Conservation (phyloP, 2,113 vertebrate genomes). For the Cyprinodon brontotheroides region DNA sequence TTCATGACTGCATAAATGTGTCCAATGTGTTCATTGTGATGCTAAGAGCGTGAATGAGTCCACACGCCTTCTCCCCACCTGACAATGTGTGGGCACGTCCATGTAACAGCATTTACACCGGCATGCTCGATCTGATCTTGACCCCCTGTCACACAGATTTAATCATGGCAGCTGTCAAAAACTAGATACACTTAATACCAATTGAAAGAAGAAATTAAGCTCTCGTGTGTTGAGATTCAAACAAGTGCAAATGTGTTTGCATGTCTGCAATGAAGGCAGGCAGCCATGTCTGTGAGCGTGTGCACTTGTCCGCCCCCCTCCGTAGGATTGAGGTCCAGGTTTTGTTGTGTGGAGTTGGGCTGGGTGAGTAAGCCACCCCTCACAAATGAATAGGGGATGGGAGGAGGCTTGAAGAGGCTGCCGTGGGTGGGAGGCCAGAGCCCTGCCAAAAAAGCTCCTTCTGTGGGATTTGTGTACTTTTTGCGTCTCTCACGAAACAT, state of each 20-base stretch:
- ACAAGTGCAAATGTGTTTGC: conserved; percentile 1
- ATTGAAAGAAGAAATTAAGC: background rate
- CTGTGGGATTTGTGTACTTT: conserved; percentile 88
- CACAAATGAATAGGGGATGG: conserved; percentile 90
- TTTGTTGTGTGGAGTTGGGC: conserved; percentile 70
- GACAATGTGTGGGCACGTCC: conserved; percentile 57
- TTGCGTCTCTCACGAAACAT: conserved; percentile 72
- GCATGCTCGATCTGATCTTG: conserved; percentile 43
- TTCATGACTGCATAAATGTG: conserved; percentile 36
- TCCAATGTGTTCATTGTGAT: conserved; percentile 54
- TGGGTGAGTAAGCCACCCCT: conserved; percentile 81
- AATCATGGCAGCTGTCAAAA: conserved; percentile 31
- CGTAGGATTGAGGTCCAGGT: conserved; percentile 74
- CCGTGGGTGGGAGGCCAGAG: conserved; percentile 79
- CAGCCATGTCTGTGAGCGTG: conserved; percentile 40
- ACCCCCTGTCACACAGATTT: conserved; percentile 48
- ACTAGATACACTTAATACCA: conserved; percentile 1
- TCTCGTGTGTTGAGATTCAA: background rate
- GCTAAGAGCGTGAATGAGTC: conserved; percentile 60
- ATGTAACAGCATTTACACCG: conserved; percentile 41
- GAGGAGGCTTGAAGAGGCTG: conserved; percentile 80
- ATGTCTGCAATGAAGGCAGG: conserved; percentile 12
- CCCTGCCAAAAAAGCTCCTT: conserved; percentile 79
- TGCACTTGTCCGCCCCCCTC: conserved; percentile 59
- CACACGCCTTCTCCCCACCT: conserved; percentile 67